Base-by-base conservation (phyloP, 2,113 vertebrate genomes). In the Mesocricetus auratus region DNA sequence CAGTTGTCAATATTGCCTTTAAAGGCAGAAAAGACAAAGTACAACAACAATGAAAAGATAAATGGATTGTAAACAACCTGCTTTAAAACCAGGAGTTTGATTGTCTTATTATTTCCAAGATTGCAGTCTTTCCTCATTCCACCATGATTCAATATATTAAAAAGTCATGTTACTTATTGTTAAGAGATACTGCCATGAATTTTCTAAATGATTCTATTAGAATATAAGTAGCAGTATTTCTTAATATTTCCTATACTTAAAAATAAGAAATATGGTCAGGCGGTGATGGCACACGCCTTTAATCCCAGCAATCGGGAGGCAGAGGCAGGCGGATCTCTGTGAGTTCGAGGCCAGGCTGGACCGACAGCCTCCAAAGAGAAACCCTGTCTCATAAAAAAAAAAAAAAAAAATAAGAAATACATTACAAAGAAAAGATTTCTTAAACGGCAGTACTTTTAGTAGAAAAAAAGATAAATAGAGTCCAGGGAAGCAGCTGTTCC, bases 121-220 rank as follows among this genome's bases (percentile, higher is more conserved):
- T 21, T 21, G 2, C 4, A 5, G 15, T 33, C 9, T 12, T 33
- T 47, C 9, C 24, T 66, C 29, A 66, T 47, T 47, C 2, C 0
- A 47, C 16, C 60, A 22, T 47, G 16, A 10, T 86, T 21, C 21
- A 66, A 33, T 12, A 3, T 64, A 21, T 45, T 31, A 45, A 13
- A 82, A 60, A 60, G 1, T 1, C 24, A 21, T 45, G 64, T 64
- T 45, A 64, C 39, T 62, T 10, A 64, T 60, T 85, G 31, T 31
- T 8, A 31, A 45, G 15, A 64, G 39, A 62, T 4, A 45, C 2
- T 45, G 7, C 13, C 29, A 12, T 58, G 62, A 31, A 19, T 64
- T 64, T 33, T 31, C 16, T 64, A 45, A 31, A 6, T 33, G 29
- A 3, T 15, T 16, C 8, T 33, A 66, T 33, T 66, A 45, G 39